phyloP scores from a whole-genome alignment of 2,888 invertebrate genomes.

The Hoplodrina blanda region DNA sequence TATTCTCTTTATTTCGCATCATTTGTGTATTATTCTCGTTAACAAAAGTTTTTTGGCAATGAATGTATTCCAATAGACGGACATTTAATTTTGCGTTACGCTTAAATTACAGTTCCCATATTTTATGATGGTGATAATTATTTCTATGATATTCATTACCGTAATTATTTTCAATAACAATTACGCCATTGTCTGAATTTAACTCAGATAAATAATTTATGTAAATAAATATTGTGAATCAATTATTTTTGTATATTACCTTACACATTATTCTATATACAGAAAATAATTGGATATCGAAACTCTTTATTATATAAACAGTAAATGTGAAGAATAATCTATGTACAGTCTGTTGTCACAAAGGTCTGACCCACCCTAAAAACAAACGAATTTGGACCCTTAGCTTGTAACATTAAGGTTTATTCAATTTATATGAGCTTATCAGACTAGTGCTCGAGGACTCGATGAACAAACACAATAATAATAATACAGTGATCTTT shows the following conservation, averaged over 20 bases:
- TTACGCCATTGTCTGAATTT: neutral
- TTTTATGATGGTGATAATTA: neutral
- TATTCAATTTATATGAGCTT: no score
- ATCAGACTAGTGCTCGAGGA: no score
- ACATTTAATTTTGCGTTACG: neutral
- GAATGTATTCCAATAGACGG: conserved; percentile 10
- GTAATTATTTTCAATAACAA: neutral
- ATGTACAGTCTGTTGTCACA: no score
- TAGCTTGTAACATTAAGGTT: no score
- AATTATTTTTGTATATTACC: neutral
- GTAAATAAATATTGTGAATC: neutral
- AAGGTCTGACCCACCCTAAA: no score
- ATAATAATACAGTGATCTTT: no score
- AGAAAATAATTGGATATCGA: conserved; percentile 13
- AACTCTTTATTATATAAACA: neutral
- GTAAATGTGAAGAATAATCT: neutral
- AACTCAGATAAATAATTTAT: neutral
- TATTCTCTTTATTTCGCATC: conserved; percentile 20
- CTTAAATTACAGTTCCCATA: neutral
- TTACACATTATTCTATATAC: neutral
- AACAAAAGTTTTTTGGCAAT: conserved; percentile 15
- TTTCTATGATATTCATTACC: neutral
- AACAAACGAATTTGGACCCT: no score
- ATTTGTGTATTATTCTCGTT: conserved; percentile 22
- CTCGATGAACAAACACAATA: no score